Evolutionary conservation across 2,797 vertebrate genomes (phyloP), one percentile per base, ranked within the genome.

Genomic region (Darevskia mixta): DNA sequence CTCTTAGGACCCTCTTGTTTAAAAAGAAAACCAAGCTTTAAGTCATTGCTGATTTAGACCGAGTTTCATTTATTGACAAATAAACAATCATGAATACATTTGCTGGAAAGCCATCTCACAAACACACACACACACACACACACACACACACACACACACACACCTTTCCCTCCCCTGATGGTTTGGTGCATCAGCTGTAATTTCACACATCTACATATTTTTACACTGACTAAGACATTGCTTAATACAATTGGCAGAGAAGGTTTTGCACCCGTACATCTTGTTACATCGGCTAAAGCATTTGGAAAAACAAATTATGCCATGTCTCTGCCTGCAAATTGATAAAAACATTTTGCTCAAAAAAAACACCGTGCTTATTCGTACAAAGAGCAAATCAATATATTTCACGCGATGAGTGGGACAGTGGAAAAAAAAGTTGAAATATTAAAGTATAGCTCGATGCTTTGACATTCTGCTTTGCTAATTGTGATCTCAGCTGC

Each of bases 401-500:
- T 84, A n/a, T 79, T 87, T 91, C 90, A 95, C 79, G 91, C 86
- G 89, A 91, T 3, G 77, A 32, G 66, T 87, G 83, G 87, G 58
- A 89, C 88, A 66, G 49, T 0, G 86, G 88, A 3, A 15, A 77
- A 77, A 38, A 41, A 90, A 93, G 88, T 92, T 91, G 61, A 88
- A 91, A 1, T 2, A 45, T 88, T 94, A 92, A 94, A 94, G 71
- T 58, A 85, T 89, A 94, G 91, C 90, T 78, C 83, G 93, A 84
- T 83, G 76, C 88, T 89, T 93, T 86, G 80, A 85, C 83, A 55
- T 92, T 93, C 94, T 93, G 95, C 88, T 90, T 95, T 94, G 81
- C 95, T 97, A 96, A 97, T 96, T 94, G 94, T 93, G 94, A 96
- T 94, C 96, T 96, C 95, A 93, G 94, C 93, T 82, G 92, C 94